Evolutionary conservation across 2,888 invertebrate species (phyloP).

Genomic region (Dorcus hopei): DNA sequence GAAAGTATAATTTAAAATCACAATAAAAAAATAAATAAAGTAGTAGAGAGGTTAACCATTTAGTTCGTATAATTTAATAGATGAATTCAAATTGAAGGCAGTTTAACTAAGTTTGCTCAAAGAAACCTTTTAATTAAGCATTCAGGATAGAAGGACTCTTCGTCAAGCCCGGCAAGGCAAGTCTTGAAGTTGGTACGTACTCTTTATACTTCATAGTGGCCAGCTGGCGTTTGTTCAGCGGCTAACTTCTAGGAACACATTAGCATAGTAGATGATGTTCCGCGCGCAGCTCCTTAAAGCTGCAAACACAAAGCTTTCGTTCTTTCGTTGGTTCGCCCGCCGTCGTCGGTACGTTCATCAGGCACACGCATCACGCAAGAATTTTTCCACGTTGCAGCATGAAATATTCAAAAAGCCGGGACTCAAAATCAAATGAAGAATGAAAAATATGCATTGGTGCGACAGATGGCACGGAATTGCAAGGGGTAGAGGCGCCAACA

Average conservation of each 20-base stretch:
- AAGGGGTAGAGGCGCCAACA: constrained; percentile 42
- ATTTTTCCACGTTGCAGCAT: constrained; percentile 10
- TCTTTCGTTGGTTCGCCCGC: background rate
- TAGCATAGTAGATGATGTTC: constrained; percentile 50
- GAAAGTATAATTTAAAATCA: no score
- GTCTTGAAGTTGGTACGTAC: constrained; percentile 37
- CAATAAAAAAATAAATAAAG: no score
- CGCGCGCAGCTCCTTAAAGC: constrained; percentile 17
- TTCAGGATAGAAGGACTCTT: constrained; percentile 33
- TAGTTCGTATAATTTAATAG: constrained; percentile 15
- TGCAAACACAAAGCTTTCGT: constrained; percentile 10
- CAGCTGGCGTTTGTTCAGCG: constrained; percentile 51
- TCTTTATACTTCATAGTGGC: constrained; percentile 58
- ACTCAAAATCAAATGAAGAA: constrained; percentile 41
- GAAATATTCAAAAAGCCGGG: constrained; percentile 17
- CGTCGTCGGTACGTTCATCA: constrained; percentile 1
- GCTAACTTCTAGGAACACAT: constrained; percentile 48
- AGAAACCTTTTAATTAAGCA: constrained; percentile 38
- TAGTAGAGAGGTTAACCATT: no score
- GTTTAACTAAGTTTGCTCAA: constrained; percentile 4
- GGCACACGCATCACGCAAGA: constrained; percentile 9
- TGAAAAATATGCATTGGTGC: constrained; percentile 49
- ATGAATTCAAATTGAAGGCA: constrained; percentile 12
- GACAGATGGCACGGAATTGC: constrained; percentile 44
- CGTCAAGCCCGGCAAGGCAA: constrained; percentile 24